phyloP scores from a whole-genome alignment of 2,797 vertebrate species.

The Xenentodon cancila region DNA sequence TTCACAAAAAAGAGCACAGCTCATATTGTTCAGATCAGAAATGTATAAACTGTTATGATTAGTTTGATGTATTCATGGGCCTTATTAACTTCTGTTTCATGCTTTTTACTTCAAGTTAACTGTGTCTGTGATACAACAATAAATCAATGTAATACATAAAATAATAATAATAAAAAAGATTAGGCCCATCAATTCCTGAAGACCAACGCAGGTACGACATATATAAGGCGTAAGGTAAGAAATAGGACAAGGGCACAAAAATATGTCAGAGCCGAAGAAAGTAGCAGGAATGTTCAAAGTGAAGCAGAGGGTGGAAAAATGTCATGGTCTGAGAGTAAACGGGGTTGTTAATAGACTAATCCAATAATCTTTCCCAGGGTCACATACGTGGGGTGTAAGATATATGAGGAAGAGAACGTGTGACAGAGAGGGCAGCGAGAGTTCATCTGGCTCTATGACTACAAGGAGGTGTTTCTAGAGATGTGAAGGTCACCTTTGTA shows the following conservation, averaged over 20 bases:
- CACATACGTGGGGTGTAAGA: slow-evolving; percentile 40
- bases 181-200: not conserved
- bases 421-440: slow-evolving; percentile 14
- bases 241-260: not conserved
- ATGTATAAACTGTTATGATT: too few species aligned
- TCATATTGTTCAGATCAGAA: too few species aligned
- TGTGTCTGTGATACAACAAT: not conserved
- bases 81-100: too few species aligned
- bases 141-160: not conserved
- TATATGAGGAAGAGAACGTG: slow-evolving; percentile 33
- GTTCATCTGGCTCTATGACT: slow-evolving; percentile 14
- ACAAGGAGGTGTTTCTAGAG: slow-evolving; percentile 28
- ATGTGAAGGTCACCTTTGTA: slow-evolving; percentile 64
- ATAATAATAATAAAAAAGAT: not conserved
- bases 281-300: slow-evolving; percentile 2
- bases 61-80: too few species aligned
- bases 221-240: not conserved
- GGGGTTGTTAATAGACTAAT: slow-evolving; percentile 42
- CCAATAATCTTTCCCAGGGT: slow-evolving; percentile 52
- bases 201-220: not conserved
- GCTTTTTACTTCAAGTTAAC: not conserved
- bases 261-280: slow-evolving; percentile 1
- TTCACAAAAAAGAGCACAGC: too few species aligned
- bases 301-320: slow-evolving; percentile 26
- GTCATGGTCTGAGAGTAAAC: slow-evolving; percentile 31